Percentiles rank a stretch among this genome's conserved stretches.
Conservation (phyloP, 2,888 invertebrate species). For the Arrhopalites spinosus region DNA sequence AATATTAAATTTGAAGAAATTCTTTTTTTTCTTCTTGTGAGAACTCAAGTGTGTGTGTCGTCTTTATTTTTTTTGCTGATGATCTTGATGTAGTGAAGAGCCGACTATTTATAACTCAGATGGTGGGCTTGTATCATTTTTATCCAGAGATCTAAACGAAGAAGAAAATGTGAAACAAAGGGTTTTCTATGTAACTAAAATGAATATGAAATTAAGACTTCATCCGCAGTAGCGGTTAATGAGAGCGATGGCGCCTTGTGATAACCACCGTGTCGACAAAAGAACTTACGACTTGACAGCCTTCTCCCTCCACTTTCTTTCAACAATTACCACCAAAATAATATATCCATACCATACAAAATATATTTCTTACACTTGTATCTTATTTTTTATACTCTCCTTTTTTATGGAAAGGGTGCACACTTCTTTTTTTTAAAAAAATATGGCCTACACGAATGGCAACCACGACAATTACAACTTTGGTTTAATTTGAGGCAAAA, state of each 20-base stretch:
- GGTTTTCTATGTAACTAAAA: constrained; percentile 35
- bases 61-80: background rate
- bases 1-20: background rate
- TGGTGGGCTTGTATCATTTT: constrained; percentile 47
- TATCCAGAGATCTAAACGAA: constrained; percentile 34
- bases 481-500: too few species aligned
- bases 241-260: constrained; percentile 56
- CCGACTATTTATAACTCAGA: constrained; percentile 45
- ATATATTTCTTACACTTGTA: background rate
- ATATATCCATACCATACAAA: background rate
- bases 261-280: constrained; percentile 53
- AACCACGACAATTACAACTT: too few species aligned
- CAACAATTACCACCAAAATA: constrained; percentile 32
- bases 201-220: constrained; percentile 49
- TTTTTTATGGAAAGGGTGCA: background rate
- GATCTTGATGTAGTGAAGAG: constrained; percentile 17
- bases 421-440: too few species aligned
- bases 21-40: background rate
- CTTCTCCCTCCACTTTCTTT: constrained; percentile 28
- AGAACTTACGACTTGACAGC: constrained; percentile 40
- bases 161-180: constrained; percentile 37
- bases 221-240: constrained; percentile 55
- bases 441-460: too few species aligned
- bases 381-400: constrained; percentile 5
- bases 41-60: background rate